Percentiles rank a stretch among this genome's conserved stretches.
Conservation (phyloP, 2,113 vertebrate genomes). For the Athene cunicularia region DNA sequence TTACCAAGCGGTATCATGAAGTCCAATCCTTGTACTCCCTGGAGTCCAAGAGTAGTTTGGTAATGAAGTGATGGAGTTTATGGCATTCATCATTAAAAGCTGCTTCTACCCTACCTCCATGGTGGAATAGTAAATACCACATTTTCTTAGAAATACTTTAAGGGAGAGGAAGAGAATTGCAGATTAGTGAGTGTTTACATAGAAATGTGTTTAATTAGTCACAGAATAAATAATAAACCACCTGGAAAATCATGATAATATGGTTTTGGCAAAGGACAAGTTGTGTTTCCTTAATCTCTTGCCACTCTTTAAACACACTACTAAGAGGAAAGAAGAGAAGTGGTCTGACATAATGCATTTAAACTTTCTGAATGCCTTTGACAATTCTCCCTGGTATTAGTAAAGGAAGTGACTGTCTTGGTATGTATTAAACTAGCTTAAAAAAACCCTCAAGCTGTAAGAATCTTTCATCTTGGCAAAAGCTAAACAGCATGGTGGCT, state of each 20-base stretch:
- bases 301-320: neutral
- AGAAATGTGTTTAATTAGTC: neutral
- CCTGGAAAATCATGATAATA: neutral
- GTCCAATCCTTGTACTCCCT: too few relatives aligned
- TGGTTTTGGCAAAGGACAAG: neutral
- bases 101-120: neutral
- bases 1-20: neutral
- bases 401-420: neutral
- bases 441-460: neutral
- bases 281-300: neutral
- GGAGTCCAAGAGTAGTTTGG: neutral
- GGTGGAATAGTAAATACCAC: neutral
- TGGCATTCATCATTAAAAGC: neutral
- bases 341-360: neutral
- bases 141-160: neutral
- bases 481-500: neutral
- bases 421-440: neutral
- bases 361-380: neutral
- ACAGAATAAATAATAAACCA: neutral
- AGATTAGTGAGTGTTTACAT: neutral
- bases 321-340: neutral
- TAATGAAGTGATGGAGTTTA: neutral
- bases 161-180: neutral
- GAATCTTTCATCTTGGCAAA: neutral
- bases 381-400: neutral